Conservation (phyloP, 2,113 vertebrate species). For the Calyptomena viridis region DNA sequence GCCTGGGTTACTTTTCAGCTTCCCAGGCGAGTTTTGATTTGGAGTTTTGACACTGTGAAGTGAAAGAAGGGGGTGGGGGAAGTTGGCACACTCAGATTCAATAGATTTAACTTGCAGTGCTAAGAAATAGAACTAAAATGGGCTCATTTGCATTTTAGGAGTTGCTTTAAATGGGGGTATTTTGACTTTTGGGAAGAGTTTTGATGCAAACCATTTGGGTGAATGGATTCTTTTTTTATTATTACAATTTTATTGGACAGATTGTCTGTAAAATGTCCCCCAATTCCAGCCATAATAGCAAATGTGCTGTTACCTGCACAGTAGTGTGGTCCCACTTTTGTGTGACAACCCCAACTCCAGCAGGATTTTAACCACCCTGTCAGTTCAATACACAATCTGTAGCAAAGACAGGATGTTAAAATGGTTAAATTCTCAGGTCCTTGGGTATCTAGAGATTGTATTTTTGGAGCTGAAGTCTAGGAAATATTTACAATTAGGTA, state of each 20-base stretch:
- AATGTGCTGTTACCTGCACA: neutral
- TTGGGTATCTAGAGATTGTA: neutral
- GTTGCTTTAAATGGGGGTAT: neutral
- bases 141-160: neutral
- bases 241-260: neutral
- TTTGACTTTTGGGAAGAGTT: neutral
- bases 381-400: neutral
- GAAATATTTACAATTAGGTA: constrained; percentile 11
- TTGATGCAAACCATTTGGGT: neutral
- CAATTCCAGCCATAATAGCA: neutral
- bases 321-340: neutral
- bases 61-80: neutral
- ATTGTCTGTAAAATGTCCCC: neutral
- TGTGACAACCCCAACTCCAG: neutral
- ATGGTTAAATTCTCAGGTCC: neutral
- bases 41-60: neutral
- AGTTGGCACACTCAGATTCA: neutral
- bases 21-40: neutral
- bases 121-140: neutral
- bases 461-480: neutral
- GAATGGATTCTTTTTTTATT: neutral
- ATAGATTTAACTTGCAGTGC: neutral
- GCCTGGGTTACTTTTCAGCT: constrained; percentile 17
- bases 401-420: neutral
- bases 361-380: neutral